These are phyloP conservation scores for Gisinianus flammeolus DNA, from an alignment of 2,888 invertebrate genomes.

Conservation along the genomic window DNA sequence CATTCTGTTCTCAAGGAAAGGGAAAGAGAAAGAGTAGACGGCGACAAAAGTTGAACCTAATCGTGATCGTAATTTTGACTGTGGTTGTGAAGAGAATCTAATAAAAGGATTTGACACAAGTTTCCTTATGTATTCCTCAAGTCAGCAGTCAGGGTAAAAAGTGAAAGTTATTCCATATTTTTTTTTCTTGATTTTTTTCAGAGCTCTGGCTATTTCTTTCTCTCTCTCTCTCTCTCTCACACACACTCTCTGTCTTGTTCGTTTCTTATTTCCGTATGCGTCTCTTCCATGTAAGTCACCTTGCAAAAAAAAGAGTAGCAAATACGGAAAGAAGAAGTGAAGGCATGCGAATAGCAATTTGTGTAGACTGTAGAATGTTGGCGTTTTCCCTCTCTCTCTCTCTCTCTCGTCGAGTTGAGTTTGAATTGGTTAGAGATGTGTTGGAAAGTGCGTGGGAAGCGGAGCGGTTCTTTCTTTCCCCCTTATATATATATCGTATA, in stretches of 20 bases:
- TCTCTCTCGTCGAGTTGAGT: background rate
- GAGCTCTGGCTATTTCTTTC: background rate
- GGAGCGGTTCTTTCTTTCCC: background rate
- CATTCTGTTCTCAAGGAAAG: background rate
- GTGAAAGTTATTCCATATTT: background rate
- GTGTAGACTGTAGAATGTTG: background rate
- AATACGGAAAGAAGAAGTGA: background rate
- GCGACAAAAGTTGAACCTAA: background rate
- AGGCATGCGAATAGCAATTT: background rate
- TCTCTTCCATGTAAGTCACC: too few relatives aligned
- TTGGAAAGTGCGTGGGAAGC: constrained; percentile 1
- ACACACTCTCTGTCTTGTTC: background rate
- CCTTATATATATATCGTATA: too few relatives aligned
- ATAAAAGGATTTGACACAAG: constrained; percentile 4
- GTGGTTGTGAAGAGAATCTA: background rate
- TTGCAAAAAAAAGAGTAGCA: too few relatives aligned
- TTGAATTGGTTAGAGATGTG: background rate
- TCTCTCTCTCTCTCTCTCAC: constrained; percentile 10
- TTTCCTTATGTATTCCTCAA: background rate
- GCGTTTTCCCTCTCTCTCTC: background rate
- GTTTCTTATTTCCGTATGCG: background rate
- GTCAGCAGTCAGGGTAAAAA: background rate
- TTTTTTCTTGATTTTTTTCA: background rate
- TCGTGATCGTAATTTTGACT: background rate
- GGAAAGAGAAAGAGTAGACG: background rate